Conservation (phyloP, 2,113 vertebrate species). For the Pollimyrus isidori region DNA sequence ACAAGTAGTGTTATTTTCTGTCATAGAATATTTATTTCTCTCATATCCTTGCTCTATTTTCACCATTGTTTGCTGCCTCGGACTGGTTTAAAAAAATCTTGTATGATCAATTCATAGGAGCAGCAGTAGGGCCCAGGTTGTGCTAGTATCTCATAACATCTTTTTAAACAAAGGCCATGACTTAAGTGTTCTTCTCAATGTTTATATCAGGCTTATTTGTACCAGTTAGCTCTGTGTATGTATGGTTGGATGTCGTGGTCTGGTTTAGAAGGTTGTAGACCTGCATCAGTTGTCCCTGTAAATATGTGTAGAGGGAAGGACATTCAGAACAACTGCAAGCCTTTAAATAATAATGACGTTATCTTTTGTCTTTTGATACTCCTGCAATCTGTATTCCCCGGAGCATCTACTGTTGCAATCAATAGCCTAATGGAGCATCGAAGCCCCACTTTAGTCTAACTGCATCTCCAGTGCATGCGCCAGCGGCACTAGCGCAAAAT, state of each 20-base stretch:
- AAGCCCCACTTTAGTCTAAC: background rate
- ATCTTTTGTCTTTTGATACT: background rate
- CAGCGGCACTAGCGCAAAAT: background rate
- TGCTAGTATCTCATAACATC: background rate
- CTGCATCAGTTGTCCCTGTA: background rate
- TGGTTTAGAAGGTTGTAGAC: background rate
- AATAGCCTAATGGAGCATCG: conserved; percentile 36
- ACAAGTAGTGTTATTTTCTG: background rate
- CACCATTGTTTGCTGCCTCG: background rate
- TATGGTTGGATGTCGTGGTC: background rate
- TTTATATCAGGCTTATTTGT: background rate
- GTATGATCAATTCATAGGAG: background rate
- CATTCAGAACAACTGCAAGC: background rate
- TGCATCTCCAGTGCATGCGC: background rate
- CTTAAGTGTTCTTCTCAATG: background rate
- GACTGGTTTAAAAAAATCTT: background rate
- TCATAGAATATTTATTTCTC: background rate
- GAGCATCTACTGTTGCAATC: conserved; percentile 38
- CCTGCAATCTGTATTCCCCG: conserved; percentile 7
- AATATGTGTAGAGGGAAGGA: background rate
- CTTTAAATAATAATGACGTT: conserved; percentile 14
- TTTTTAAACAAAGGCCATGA: background rate
- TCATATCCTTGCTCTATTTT: background rate
- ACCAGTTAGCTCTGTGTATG: background rate
- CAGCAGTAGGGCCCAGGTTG: background rate